Base-by-base conservation (phyloP, 2,797 vertebrate species). In the Cyclopterus lumpus region DNA sequence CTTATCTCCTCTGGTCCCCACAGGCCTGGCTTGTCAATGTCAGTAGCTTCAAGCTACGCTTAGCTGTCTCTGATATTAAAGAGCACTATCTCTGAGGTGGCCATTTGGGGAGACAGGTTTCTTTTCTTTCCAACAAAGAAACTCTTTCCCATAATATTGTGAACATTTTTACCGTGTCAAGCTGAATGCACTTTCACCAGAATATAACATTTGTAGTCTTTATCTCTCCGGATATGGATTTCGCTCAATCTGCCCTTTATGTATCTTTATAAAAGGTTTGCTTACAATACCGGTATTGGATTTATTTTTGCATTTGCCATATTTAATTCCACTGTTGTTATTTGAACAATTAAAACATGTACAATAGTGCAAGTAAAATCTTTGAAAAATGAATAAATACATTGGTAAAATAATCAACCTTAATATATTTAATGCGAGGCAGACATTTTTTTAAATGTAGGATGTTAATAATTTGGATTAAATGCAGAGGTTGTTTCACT, bases 21-120 rank as follows among this genome's bases (percentile, higher is more conserved):
- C 86, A 95, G 96, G 94, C 93, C 91, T 81, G 73, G 86, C 93
- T 94, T 95, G 95, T 96, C 96, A 96, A 94, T 92, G 94, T 95
- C 91, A 94, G 93, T 88, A 94, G 93, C 95, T 96, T 94, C 88
- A 90, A 94, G 94, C 89, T 86, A 88, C 86, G 84, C 90, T 91
- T 81, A 95, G 93, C 89, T 92, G 78, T 69, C 91, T 93, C 92
- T 92, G 94, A 94, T 95, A 95, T 96, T 94, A 95, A 93, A 94
- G 92, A 88, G 87, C 89, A 87, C 87, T 89, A 91, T 95, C 94
- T 96, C 94, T 84, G 82, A 92, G 93, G 94, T 93, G 88, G 91
- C 83, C 91, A 89, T 92, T 90, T 66, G 65, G 88, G 91, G 93
- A 89, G 92, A 92, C 79, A 79, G 93, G 85, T 91, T 92, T 88